These are phyloP conservation scores for Helogale parvula DNA, from an alignment of 2,113 vertebrate species.

Conservation along the genomic window DNA sequence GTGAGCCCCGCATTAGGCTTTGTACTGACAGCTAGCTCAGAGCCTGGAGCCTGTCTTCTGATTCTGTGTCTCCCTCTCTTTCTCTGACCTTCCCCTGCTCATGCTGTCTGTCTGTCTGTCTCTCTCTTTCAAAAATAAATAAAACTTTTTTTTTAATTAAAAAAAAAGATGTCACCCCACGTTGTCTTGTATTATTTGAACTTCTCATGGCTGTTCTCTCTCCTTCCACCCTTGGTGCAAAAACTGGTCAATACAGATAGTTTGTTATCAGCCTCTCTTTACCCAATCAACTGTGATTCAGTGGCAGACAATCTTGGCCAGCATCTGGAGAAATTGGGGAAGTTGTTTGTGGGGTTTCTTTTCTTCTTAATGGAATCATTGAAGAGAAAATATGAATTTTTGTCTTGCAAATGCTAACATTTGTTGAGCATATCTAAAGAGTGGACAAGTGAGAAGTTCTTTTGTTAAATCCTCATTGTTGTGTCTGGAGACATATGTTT, in stretches of 20 bases:
- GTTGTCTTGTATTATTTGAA: not conserved
- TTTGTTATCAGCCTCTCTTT: not conserved
- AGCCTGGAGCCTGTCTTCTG: too few species aligned
- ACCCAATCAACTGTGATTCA: not conserved
- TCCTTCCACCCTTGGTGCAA: not conserved
- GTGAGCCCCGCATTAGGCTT: too few species aligned
- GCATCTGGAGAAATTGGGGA: not conserved
- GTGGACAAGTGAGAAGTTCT: not conserved
- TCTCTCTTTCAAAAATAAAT: too few species aligned
- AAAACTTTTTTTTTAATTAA: too few species aligned
- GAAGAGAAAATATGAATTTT: conserved; percentile 39
- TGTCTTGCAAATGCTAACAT: conserved; percentile 13
- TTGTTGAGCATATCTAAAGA: conserved; percentile 6
- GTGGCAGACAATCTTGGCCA: not conserved
- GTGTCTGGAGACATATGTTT: not conserved
- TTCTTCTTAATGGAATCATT: conserved; percentile 27
- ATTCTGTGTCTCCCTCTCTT: too few species aligned
- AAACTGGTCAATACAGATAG: not conserved
- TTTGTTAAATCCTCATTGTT: not conserved
- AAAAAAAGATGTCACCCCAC: not conserved
- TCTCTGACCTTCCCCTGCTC: too few species aligned
- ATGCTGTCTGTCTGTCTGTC: too few species aligned
- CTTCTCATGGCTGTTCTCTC: not conserved
- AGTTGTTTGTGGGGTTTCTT: not conserved
- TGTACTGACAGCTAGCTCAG: too few species aligned